phyloP scores from a whole-genome alignment of 2,113 vertebrate genomes.

The Eubucco bourcierii region DNA sequence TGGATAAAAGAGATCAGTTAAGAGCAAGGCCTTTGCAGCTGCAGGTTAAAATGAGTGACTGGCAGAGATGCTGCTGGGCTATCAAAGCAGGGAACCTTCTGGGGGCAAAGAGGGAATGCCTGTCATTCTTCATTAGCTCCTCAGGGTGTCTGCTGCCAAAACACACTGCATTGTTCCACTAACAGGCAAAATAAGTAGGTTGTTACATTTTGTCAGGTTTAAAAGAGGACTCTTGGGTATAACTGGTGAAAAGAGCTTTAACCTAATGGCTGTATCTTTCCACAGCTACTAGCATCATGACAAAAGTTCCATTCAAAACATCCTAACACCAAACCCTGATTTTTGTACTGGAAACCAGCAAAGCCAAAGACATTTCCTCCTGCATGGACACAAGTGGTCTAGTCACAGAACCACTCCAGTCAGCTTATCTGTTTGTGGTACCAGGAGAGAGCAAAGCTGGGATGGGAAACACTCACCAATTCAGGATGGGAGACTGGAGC shows the following conservation, averaged over 20 bases:
- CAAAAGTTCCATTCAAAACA: neutral
- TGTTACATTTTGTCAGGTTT: neutral
- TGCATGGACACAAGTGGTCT: neutral
- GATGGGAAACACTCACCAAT: neutral
- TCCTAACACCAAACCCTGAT: neutral
- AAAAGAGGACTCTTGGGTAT: neutral
- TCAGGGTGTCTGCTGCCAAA: constrained; percentile 5
- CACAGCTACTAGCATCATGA: neutral
- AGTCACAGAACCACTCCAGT: neutral
- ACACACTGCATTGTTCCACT: neutral
- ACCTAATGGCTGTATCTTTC: neutral
- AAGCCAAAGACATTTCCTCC: neutral
- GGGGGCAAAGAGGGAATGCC: neutral
- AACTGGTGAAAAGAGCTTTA: neutral
- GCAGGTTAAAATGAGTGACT: neutral
- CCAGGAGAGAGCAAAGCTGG: neutral
- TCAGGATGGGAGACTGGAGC: neutral
- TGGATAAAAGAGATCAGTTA: neutral
- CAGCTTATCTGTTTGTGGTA: neutral
- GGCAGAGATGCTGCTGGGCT: neutral
- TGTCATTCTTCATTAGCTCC: constrained; percentile 8
- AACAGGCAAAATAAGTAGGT: neutral
- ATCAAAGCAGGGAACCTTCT: neutral
- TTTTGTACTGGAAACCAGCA: neutral
- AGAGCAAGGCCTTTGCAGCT: neutral